A percentile compares a stretch with the other conserved stretches of the same genome.
Conservation (phyloP, 2,113 vertebrate species). For the Oostethus manadensis region DNA sequence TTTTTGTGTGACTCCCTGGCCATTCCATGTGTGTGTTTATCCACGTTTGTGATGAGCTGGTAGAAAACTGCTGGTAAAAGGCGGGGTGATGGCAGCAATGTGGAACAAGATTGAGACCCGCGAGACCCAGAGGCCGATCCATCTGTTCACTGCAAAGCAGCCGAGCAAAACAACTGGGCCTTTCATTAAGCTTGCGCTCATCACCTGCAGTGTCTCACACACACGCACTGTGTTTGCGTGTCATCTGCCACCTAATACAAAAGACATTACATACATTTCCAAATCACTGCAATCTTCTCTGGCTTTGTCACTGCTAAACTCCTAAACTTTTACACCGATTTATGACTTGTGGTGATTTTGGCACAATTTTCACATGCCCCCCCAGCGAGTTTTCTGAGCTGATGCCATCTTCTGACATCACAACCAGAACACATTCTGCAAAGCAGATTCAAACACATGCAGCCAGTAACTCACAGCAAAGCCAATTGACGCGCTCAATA, state of each 20-base stretch:
- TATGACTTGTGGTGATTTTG: slow-evolving; percentile 6
- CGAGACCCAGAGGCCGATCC: slow-evolving; percentile 55
- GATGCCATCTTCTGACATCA: too few species aligned
- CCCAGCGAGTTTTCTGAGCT: too few species aligned
- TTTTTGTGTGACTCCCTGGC: slow-evolving; percentile 18
- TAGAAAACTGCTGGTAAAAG: slow-evolving; percentile 62
- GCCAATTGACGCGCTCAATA: too few species aligned
- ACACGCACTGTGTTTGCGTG: slow-evolving; percentile 15
- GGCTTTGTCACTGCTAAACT: background rate
- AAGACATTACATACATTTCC: slow-evolving; percentile 12
- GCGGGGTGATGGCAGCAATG: slow-evolving; percentile 56
- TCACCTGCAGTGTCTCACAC: slow-evolving; percentile 40
- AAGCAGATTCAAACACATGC: too few species aligned
- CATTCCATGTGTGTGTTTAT: slow-evolving; percentile 17
- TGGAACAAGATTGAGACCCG: slow-evolving; percentile 62
- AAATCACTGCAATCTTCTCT: slow-evolving; percentile 6
- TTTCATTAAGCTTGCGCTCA: slow-evolving; percentile 50
- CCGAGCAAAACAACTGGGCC: slow-evolving; percentile 54
- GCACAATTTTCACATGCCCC: too few species aligned
- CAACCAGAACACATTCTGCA: too few species aligned
- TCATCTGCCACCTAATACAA: slow-evolving; percentile 1
- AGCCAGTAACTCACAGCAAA: too few species aligned
- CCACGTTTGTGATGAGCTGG: slow-evolving; percentile 50
- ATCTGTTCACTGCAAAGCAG: slow-evolving; percentile 63
- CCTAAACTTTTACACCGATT: background rate